Evolutionary conservation across 2,888 invertebrate species (phyloP), one percentile per base, ranked within the genome.

Genomic region (Schizaphis graminum): DNA sequence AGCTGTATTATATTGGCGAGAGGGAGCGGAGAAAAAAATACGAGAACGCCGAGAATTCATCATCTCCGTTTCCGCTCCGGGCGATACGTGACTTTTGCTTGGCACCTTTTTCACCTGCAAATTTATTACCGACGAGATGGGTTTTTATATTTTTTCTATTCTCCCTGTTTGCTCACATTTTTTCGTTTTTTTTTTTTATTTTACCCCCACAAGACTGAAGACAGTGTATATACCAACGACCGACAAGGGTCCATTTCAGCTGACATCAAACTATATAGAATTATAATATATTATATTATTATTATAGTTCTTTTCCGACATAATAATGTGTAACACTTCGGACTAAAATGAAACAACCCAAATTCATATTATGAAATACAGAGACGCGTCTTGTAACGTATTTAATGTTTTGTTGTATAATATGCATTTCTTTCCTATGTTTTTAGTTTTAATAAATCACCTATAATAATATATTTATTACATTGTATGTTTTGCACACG

Each of bases 1-100:
- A 13, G 56, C 35, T 77, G 8, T 28, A 77, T 35, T 21, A 77
- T 77, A 77, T 77, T 21, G 35, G 77, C 21, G 26, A 35, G 47
- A 26, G 26, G 7, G 35, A 11, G 24, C 8, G 67, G 77, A 89
- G 44, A 67, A 28, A 90, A 56, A 91, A 61, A 87, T 86, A 90
- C 53, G 21, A 56, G 35, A 84, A 49, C 53, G 90, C 16, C 1
- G 90, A 86, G 86, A 94, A 94, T 94, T 94, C 94, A 94, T 94
- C 94, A 86, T 93, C 93, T 89, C 89, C 84, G 56, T 90, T 93
- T 91, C 86, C 94, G 84, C 57, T 93, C 44, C 90, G 57, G 85
- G 90, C 90, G 86, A 61, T 90, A 94, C 94, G 94, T 94, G 94
- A 94, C 94, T 90, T 94, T 94, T 56, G 84, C 89, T 90, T 28